Conservation (phyloP, 1,140 invertebrate genomes). For the Neodiprion pinetum region DNA sequence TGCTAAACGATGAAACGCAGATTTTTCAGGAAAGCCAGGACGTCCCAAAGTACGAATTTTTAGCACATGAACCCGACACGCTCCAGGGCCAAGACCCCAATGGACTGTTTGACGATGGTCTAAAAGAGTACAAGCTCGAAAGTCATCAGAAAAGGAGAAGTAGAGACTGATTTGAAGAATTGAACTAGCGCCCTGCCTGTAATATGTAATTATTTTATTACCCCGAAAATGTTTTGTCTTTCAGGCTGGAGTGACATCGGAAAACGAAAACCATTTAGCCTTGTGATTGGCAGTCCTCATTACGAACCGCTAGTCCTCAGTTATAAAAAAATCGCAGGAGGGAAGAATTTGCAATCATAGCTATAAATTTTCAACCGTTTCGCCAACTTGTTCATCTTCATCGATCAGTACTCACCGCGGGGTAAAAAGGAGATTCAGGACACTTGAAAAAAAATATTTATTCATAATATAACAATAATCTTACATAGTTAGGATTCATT, state of each 20-base stretch:
- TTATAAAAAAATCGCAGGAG: background rate
- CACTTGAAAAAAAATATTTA: background rate
- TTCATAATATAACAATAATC: background rate
- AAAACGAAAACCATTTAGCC: background rate
- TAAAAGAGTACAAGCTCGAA: background rate
- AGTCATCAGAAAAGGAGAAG: conserved; percentile 5
- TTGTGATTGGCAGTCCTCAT: background rate
- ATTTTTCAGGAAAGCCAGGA: background rate
- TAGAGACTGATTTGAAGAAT: background rate
- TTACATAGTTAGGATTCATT: background rate
- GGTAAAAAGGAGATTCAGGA: background rate
- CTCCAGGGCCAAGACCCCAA: background rate
- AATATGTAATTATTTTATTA: too few relatives aligned
- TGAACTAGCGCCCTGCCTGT: background rate
- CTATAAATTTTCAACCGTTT: background rate
- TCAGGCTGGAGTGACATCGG: background rate
- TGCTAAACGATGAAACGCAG: background rate
- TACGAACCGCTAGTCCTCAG: background rate
- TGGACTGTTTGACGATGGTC: background rate
- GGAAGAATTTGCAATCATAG: background rate
- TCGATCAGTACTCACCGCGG: background rate
- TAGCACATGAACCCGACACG: background rate
- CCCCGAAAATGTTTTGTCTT: background rate
- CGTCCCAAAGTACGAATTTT: background rate
- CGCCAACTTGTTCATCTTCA: background rate